Evolutionary conservation across 2,797 vertebrate genomes (phyloP).

Genomic region (Pseudotriccus pelzelni): DNA sequence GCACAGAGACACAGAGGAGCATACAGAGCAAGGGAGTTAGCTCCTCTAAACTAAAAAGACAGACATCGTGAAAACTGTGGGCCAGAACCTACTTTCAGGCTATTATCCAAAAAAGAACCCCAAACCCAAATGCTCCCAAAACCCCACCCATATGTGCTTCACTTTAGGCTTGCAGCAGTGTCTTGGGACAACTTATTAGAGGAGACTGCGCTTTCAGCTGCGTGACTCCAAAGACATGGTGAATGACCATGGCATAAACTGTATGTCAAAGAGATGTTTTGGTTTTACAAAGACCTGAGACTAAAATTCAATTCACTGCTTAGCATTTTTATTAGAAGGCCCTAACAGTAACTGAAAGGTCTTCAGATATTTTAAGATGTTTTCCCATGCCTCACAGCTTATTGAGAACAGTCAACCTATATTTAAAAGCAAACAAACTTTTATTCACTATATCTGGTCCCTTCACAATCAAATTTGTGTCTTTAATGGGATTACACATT

Average conservation of each 20-base stretch:
- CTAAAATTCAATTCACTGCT: neutral
- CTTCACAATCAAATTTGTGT: slow-evolving; percentile 15
- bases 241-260: neutral
- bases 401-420: neutral
- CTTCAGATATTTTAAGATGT: neutral
- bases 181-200: neutral
- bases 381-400: neutral
- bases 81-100: neutral
- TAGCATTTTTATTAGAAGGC: neutral
- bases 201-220: neutral
- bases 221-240: neutral
- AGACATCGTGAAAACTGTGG: neutral
- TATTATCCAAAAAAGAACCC: neutral
- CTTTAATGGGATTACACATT: slow-evolving; percentile 47
- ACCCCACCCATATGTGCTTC: neutral
- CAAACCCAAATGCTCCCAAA: neutral
- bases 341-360: neutral
- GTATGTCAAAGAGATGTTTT: neutral
- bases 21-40: neutral
- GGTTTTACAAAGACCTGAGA: neutral
- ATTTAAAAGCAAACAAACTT: slow-evolving; percentile 24
- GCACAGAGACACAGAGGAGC: neutral
- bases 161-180: neutral
- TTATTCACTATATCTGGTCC: neutral
- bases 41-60: neutral